Base-by-base conservation (phyloP, 2,113 vertebrate species). In the Austrofundulus limnaeus region DNA sequence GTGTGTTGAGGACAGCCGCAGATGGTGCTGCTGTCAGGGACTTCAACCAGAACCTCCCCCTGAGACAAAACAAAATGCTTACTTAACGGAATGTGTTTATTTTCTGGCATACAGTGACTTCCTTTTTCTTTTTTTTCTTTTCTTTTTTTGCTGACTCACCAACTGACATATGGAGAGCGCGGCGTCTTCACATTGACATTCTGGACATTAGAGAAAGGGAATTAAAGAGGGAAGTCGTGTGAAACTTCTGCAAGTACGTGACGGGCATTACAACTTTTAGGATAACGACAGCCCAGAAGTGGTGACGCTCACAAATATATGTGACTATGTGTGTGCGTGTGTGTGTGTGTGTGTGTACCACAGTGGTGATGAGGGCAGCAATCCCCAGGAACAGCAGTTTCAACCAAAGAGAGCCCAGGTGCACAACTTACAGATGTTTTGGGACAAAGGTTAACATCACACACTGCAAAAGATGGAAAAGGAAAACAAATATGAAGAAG, bases 331-430 rank as follows among this genome's bases (percentile, higher is more conserved):
- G 48, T 38, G 16, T 37, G 41, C 41, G 55, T 28, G 11, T 42
- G 11, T 61, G 11, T 61, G 10, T 62, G 41, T 57, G 23, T 57
- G 59, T 28, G 38, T 66, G 61, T 98, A 99, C 97, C 97, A 59
- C 97, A 99, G 73, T 85, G 92, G 83, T 94, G 94, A 51, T 92
- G 87, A 1, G 96, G 95, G 78, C 97, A 99, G 84, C 97, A 99
- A 21, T 90, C 89, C 8, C 90, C 95, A 6, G 91, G 87, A 31
- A 92, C 14, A 58, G 85, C 84, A 75, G 91, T 90, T 84, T 93
- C 94, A 65, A 95, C 85, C 83, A 94, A 83, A 37, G 83, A 86
- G 78, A 89, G 95, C 60, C 97, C 95, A 77, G 87, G 80, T 70
- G 92, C 89, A 85, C 97, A 99, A 47, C 75, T 92, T 65, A 92